A percentile compares a stretch with the other conserved stretches of the same genome.
Conservation (phyloP, 2,797 vertebrate genomes). For the Macroramphosus scolopax region DNA sequence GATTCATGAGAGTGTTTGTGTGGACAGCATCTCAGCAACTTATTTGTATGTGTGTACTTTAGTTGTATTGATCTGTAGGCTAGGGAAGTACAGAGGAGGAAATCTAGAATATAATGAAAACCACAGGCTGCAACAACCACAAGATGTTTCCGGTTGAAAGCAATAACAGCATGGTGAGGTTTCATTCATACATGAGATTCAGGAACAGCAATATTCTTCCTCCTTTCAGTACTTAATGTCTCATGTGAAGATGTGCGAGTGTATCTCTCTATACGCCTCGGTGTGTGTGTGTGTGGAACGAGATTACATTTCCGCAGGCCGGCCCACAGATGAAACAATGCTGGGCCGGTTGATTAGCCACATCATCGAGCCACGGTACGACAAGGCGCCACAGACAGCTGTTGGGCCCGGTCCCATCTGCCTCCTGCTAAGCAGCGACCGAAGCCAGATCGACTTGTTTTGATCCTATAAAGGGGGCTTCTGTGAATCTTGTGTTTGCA, state of each 20-base stretch:
- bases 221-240: no score
- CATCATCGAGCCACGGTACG: slow-evolving; percentile 33
- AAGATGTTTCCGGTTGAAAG: no score
- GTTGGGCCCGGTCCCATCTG: slow-evolving; percentile 35
- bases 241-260: neutral
- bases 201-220: no score
- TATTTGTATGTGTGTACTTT: slow-evolving; percentile 40
- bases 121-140: no score
- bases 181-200: no score
- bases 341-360: slow-evolving; percentile 41
- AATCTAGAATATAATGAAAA: no score
- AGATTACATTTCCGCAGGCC: slow-evolving; percentile 40
- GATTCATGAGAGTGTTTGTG: slow-evolving; percentile 16
- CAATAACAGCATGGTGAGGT: no score
- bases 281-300: slow-evolving; percentile 14
- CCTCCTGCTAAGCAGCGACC: slow-evolving; percentile 27
- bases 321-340: slow-evolving; percentile 31
- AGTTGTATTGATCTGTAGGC: slow-evolving; percentile 47
- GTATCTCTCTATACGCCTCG: slow-evolving; percentile 16
- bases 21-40: slow-evolving; percentile 35
- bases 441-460: slow-evolving; percentile 24
- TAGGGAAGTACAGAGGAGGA: no score
- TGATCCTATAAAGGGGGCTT: slow-evolving; percentile 7
- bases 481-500: slow-evolving; percentile 3
- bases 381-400: slow-evolving; percentile 18